Percentiles rank a stretch among this genome's conserved stretches.
These are phyloP conservation scores for Paracyclopina nana DNA, from an alignment of 1,140 invertebrate genomes.

Conservation along the genomic window DNA sequence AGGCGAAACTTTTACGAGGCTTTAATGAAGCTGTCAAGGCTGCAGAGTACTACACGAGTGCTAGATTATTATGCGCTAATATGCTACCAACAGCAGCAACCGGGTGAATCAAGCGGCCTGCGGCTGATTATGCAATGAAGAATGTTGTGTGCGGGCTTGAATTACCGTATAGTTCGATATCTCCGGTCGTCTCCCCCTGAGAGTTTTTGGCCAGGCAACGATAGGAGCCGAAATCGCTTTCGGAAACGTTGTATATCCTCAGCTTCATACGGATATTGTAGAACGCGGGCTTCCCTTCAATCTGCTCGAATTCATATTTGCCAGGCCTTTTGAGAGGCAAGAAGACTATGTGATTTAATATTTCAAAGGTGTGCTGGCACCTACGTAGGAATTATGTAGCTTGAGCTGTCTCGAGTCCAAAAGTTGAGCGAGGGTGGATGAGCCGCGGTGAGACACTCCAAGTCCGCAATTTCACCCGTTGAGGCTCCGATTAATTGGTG, in stretches of 20 bases:
- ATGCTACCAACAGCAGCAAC: no score
- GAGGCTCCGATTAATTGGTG: constrained; percentile 6
- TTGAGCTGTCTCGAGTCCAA: not conserved
- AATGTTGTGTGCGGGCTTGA: no score
- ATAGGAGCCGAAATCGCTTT: constrained; percentile 54
- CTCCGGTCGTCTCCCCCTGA: constrained; percentile 69
- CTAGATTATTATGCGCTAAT: no score
- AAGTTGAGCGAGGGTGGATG: constrained; percentile 9
- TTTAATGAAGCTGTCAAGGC: no score
- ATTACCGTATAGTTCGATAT: constrained; percentile 72
- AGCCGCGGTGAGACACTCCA: constrained; percentile 12
- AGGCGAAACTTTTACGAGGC: no score
- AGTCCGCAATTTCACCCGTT: not conserved
- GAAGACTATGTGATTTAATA: no score
- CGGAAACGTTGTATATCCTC: constrained; percentile 47
- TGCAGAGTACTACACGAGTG: no score
- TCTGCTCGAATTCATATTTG: not conserved
- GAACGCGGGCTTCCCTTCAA: constrained; percentile 20
- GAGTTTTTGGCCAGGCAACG: constrained; percentile 84
- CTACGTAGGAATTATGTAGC: not conserved
- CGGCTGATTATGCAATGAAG: no score
- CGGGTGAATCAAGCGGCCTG: no score
- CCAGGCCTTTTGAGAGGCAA: not conserved
- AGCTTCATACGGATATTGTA: constrained; percentile 72
- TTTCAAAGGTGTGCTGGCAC: not conserved